Percentiles rank a stretch among this genome's conserved stretches.
phyloP scores from a whole-genome alignment of 2,888 invertebrate species.

The Venusia cambrica region DNA sequence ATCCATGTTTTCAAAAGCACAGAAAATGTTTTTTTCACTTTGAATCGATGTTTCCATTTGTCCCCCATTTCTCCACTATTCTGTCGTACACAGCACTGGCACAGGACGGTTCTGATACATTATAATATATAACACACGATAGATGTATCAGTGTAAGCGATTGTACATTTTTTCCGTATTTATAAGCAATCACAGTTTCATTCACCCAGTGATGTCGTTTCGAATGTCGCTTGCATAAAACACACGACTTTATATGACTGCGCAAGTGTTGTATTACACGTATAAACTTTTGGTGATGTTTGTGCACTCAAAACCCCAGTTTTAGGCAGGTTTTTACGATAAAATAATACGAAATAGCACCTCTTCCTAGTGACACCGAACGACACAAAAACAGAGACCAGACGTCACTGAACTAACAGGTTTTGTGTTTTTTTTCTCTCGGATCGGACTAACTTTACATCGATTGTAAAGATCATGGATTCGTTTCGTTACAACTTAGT shows the following conservation, averaged over 20 bases:
- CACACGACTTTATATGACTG: constrained; percentile 24
- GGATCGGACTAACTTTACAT: constrained; percentile 39
- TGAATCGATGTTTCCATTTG: constrained; percentile 67
- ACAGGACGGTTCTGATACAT: constrained; percentile 32
- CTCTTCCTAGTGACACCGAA: constrained; percentile 39
- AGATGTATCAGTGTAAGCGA: constrained; percentile 41
- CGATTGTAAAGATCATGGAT: constrained; percentile 62
- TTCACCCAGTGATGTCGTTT: constrained; percentile 36
- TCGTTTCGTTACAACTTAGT: constrained; percentile 37
- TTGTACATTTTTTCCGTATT: constrained; percentile 58
- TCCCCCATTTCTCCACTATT: constrained; percentile 74
- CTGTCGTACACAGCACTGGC: constrained; percentile 31
- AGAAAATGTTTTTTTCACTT: constrained; percentile 64
- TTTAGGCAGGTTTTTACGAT: constrained; percentile 21
- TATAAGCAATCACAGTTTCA: constrained; percentile 48
- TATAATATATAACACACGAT: constrained; percentile 33
- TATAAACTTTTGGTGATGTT: constrained; percentile 1
- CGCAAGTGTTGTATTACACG: constrained; percentile 18
- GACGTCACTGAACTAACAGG: constrained; percentile 71
- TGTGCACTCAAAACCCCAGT: constrained; percentile 12
- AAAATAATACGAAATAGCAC: constrained; percentile 27
- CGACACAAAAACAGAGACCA: constrained; percentile 60
- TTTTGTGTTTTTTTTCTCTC: constrained; percentile 59
- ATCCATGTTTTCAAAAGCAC: constrained; percentile 63
- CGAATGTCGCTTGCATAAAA: constrained; percentile 23